phyloP scores from a whole-genome alignment of 1,140 invertebrate species.

The Coenobita brevimanus region DNA sequence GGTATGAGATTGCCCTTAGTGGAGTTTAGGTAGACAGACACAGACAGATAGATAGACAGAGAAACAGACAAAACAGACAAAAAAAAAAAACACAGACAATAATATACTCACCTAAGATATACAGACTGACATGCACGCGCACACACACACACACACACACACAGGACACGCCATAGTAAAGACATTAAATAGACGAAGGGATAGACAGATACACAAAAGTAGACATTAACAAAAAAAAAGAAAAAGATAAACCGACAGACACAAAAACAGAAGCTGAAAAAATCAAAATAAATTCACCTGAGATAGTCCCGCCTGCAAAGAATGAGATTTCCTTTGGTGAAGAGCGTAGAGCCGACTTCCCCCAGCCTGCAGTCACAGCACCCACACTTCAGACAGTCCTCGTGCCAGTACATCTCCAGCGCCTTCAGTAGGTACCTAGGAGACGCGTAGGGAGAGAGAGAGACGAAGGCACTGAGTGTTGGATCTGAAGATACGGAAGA shows the following conservation, averaged over 20 bases:
- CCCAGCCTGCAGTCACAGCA: slow-evolving; percentile 94
- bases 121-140: no score
- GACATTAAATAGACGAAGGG: no score
- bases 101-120: no score
- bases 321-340: slow-evolving; percentile 93
- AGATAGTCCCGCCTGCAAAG: slow-evolving; percentile 95
- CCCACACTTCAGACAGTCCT: slow-evolving; percentile 94
- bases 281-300: slow-evolving; percentile 78
- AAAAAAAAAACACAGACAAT: no score
- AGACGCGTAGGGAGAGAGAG: slow-evolving; percentile 70
- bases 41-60: no score
- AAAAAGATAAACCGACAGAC: not conserved
- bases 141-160: no score
- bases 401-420: slow-evolving; percentile 90
- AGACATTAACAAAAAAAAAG: not conserved
- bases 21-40: no score
- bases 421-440: slow-evolving; percentile 74
- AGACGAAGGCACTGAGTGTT: not conserved
- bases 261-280: not conserved
- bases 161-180: no score
- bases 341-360: slow-evolving; percentile 93
- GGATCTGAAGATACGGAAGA: no score
- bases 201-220: no score
- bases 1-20: no score
- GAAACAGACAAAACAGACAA: no score